These are phyloP conservation scores for Hydriomena furcata DNA, from an alignment of 2,888 invertebrate genomes.

Conservation along the genomic window DNA sequence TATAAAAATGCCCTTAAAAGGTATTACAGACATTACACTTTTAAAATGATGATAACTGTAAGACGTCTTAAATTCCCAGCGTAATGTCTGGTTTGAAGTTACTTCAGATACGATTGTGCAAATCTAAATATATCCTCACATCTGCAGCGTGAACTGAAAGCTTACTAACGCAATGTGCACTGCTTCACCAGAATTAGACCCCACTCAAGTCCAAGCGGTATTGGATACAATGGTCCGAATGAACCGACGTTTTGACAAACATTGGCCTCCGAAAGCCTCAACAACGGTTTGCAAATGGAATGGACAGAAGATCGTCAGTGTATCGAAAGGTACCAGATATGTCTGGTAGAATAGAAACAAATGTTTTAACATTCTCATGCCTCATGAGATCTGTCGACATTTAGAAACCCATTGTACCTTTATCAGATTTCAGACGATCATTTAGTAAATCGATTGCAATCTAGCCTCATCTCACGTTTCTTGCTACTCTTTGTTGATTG, in stretches of 20 bases:
- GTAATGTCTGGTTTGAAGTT: no score
- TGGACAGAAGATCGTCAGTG: conserved; percentile 66
- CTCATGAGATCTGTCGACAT: conserved; percentile 5
- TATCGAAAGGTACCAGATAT: conserved; percentile 68
- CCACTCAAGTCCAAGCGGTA: conserved; percentile 73
- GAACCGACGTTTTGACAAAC: conserved; percentile 63
- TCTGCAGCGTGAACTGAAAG: conserved; percentile 21
- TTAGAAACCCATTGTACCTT: conserved; percentile 8
- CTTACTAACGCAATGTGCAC: conserved; percentile 62
- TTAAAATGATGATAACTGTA: not conserved
- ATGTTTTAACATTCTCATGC: conserved; percentile 32
- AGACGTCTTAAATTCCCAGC: not conserved
- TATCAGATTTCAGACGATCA: not conserved
- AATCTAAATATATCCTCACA: conserved; percentile 13
- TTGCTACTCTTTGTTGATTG: not conserved
- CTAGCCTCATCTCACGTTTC: conserved; percentile 11
- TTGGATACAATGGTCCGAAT: conserved; percentile 66
- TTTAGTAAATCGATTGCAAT: conserved; percentile 12
- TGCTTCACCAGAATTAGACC: conserved; percentile 76
- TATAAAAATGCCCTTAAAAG: no score
- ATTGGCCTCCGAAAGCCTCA: conserved; percentile 65
- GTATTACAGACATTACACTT: not conserved
- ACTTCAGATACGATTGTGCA: conserved; percentile 9
- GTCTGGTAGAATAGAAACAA: conserved; percentile 52
- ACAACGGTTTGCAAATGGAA: conserved; percentile 53